A percentile compares a stretch with the other conserved stretches of the same genome.
phyloP scores from a whole-genome alignment of 2,113 vertebrate genomes.

The Leptodactylus fuscus region DNA sequence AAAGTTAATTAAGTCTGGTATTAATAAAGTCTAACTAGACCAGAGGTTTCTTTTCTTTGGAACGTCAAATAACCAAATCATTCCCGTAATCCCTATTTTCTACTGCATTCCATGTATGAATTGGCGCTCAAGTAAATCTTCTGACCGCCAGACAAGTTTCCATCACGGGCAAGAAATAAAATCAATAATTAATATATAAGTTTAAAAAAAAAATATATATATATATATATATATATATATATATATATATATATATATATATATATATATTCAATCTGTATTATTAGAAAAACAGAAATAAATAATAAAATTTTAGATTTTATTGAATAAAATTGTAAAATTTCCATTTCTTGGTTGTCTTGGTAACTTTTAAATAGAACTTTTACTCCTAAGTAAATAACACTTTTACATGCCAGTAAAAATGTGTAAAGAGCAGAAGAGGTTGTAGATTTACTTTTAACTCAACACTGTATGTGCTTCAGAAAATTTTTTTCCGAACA shows the following conservation, averaged over 20 bases:
- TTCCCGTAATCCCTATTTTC: constrained; percentile 35
- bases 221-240: no score
- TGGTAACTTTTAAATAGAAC: constrained; percentile 30
- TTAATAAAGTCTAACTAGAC: background rate
- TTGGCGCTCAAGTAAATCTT: constrained; percentile 22
- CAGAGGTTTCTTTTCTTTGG: constrained; percentile 17
- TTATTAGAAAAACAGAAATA: background rate
- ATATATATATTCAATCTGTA: background rate
- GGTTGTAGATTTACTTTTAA: constrained; percentile 17
- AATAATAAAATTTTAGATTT: background rate
- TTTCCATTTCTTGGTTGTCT: background rate
- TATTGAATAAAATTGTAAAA: background rate
- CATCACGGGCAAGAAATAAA: background rate
- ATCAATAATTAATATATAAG: background rate
- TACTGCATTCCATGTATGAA: background rate
- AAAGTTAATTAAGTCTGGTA: background rate
- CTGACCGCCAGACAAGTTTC: constrained; percentile 8
- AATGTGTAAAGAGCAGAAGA: constrained; percentile 25
- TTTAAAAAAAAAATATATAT: background rate
- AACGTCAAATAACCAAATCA: background rate
- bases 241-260: no score
- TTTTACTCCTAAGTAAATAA: constrained; percentile 25
- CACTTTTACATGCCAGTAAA: constrained; percentile 22
- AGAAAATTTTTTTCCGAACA: constrained; percentile 10
- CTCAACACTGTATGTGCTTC: constrained; percentile 10